A percentile compares a stretch with the other conserved stretches of the same genome.
These are phyloP conservation scores for Tamias sibiricus DNA, from an alignment of 2,113 vertebrate genomes.

Conservation along the genomic window DNA sequence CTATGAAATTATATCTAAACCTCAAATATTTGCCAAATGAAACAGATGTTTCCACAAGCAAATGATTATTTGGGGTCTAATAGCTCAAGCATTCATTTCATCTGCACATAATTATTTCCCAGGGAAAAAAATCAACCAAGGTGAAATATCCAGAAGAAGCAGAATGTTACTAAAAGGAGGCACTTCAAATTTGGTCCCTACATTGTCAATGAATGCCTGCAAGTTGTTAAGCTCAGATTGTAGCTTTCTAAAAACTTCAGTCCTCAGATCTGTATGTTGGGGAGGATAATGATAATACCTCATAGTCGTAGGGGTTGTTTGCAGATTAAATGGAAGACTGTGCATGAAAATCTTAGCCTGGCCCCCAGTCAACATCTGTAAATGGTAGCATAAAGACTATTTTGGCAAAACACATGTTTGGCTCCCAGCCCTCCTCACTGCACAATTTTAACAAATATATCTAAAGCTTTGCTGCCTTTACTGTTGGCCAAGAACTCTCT, in stretches of 20 bases:
- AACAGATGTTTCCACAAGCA: conserved; percentile 79
- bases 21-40: conserved; percentile 69
- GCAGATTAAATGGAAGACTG: not conserved
- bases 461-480: not conserved
- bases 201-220: not conserved
- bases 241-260: conserved; percentile 6
- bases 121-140: not conserved
- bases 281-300: not conserved
- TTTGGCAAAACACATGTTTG: conserved; percentile 50
- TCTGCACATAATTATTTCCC: conserved; percentile 70
- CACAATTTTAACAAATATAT: conserved; percentile 42
- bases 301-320: not conserved
- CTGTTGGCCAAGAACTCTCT: not conserved
- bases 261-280: conserved; percentile 20
- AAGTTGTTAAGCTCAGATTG: not conserved
- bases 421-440: not conserved
- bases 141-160: conserved; percentile 41
- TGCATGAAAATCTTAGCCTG: not conserved
- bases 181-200: not conserved
- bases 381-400: not conserved
- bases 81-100: conserved; percentile 65
- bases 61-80: conserved; percentile 62
- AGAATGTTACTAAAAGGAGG: not conserved
- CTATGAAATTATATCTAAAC: conserved; percentile 71
- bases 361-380: not conserved